Percentiles rank a stretch among this genome's conserved stretches.
Conservation (phyloP, 2,888 invertebrate species). For the Aporophyla lueneburgensis region DNA sequence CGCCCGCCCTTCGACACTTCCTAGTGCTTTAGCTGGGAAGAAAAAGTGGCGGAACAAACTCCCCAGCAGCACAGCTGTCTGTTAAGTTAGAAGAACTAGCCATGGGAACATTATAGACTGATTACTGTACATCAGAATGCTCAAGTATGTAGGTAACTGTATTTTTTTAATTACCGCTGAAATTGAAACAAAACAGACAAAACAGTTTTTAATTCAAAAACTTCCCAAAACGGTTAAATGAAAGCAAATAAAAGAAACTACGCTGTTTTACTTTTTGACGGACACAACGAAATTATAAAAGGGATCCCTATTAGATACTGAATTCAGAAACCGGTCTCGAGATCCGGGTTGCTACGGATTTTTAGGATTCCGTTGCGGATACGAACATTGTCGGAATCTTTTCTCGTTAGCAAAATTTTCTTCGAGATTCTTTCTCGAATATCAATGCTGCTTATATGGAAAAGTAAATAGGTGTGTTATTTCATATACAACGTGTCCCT, state of each 20-base stretch:
- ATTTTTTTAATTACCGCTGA: not conserved
- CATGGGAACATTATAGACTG: too few relatives aligned
- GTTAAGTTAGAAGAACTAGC: too few relatives aligned
- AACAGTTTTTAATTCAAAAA: not conserved
- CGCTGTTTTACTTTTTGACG: conserved; percentile 27
- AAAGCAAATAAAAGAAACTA: conserved; percentile 11
- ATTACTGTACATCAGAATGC: not conserved
- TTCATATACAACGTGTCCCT: not conserved
- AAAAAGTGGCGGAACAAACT: too few relatives aligned
- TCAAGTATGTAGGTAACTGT: not conserved
- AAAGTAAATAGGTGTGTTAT: not conserved
- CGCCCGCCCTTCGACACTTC: too few relatives aligned
- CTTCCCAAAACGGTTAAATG: not conserved
- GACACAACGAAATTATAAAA: conserved; percentile 48
- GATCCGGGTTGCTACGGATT: conserved; percentile 50
- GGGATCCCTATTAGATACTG: conserved; percentile 51
- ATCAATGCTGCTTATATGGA: conserved; percentile 20
- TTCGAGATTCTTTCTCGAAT: conserved; percentile 35
- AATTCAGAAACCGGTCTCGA: conserved; percentile 39
- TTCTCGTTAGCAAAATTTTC: conserved; percentile 47
- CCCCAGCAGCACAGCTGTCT: too few relatives aligned
- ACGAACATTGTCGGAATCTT: conserved; percentile 38
- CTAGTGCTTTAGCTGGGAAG: too few relatives aligned
- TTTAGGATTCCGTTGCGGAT: conserved; percentile 54
- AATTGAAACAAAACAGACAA: not conserved